These are phyloP conservation scores for Cynopterus sphinx DNA, from an alignment of 2,797 vertebrate genomes.

Conservation along the genomic window DNA sequence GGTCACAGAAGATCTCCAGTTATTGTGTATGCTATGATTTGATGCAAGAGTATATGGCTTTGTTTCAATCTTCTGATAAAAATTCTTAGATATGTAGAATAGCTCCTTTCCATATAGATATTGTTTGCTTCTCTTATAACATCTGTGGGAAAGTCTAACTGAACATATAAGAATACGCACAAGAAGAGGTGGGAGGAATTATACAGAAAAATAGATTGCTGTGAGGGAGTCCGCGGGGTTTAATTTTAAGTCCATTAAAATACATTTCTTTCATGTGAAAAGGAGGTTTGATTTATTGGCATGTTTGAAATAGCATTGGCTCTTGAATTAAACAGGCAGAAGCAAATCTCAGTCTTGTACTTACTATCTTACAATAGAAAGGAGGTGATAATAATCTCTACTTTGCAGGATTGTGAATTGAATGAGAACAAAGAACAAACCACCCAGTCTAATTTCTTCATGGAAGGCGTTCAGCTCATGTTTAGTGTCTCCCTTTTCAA, in stretches of 20 bases:
- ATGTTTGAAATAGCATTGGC: neutral
- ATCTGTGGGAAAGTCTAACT: neutral
- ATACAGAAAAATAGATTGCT: neutral
- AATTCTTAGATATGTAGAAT: neutral
- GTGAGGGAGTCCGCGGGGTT: neutral
- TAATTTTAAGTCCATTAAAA: neutral
- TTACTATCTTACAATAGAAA: neutral
- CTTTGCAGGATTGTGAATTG: neutral
- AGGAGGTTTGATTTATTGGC: neutral
- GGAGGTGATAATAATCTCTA: neutral
- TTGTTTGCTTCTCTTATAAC: neutral
- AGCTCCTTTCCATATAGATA: neutral
- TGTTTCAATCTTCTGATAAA: neutral
- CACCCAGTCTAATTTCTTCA: neutral
- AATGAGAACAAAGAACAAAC: neutral
- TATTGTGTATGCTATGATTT: neutral
- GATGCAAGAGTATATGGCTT: neutral
- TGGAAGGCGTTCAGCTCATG: neutral
- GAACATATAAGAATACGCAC: neutral
- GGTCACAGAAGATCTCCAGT: neutral
- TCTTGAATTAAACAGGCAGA: neutral
- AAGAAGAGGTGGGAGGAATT: neutral
- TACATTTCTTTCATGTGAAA: neutral
- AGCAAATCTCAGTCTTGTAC: neutral
- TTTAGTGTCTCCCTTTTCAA: neutral